Evolutionary conservation across 2,888 invertebrate genomes (phyloP).

Genomic region (Yponomeuta cagnagella): DNA sequence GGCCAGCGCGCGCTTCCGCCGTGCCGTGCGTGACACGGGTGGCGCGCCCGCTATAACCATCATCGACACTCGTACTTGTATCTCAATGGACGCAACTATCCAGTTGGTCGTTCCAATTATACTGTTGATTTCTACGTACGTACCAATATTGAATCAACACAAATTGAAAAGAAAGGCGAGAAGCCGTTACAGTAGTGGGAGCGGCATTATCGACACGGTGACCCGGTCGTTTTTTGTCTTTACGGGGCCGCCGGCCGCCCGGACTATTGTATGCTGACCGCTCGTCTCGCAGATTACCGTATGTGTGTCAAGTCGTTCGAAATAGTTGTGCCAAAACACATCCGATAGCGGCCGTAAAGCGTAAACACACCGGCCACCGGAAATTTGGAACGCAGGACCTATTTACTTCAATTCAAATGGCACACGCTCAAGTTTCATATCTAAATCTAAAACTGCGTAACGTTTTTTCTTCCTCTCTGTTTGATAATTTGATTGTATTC

Average conservation of each 20-base stretch:
- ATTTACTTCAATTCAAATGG: background rate
- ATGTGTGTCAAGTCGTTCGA: constrained; percentile 13
- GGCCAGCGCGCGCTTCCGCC: constrained; percentile 59
- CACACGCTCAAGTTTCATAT: constrained; percentile 13
- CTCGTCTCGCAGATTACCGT: constrained; percentile 16
- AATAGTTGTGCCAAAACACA: constrained; percentile 12
- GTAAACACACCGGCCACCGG: constrained; percentile 4
- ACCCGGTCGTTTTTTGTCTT: constrained; percentile 51
- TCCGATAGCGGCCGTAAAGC: constrained; percentile 10
- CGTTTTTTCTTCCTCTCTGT: constrained; percentile 23
- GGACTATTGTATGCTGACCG: constrained; percentile 30
- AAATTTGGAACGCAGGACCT: background rate
- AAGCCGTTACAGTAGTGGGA: constrained; percentile 32
- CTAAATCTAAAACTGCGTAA: background rate
- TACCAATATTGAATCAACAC: background rate
- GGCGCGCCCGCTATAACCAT: constrained; percentile 25
- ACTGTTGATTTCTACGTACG: background rate
- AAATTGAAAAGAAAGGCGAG: constrained; percentile 17
- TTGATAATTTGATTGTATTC: background rate
- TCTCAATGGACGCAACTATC: no score
- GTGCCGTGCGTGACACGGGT: constrained; percentile 69
- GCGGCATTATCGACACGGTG: constrained; percentile 35
- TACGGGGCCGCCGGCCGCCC: constrained; percentile 26
- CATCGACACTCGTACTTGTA: background rate
- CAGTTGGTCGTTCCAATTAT: background rate